A percentile compares a stretch with the other conserved stretches of the same genome.
Evolutionary conservation across 2,888 invertebrate genomes (phyloP).

Genomic region (Griposia aprilina): DNA sequence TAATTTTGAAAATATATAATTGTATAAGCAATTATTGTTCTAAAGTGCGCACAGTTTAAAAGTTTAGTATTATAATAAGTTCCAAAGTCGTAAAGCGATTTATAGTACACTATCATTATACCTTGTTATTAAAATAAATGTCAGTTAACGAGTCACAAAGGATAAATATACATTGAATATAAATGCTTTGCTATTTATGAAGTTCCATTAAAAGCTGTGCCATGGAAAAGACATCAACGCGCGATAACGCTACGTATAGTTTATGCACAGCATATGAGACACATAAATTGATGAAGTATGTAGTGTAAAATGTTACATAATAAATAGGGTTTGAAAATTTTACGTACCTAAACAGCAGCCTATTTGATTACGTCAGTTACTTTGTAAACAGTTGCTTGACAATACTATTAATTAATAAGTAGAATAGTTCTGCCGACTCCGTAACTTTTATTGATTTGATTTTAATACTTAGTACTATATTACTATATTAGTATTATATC

Average conservation of each 20-base stretch:
- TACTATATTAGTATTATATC: no score
- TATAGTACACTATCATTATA: conserved; percentile 68
- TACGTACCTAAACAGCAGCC: background rate
- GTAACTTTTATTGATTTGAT: conserved; percentile 19
- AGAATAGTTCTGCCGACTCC: conserved; percentile 21
- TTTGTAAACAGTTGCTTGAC: conserved; percentile 17
- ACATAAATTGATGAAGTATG: conserved; percentile 1
- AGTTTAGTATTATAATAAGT: conserved; percentile 70
- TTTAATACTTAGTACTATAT: conserved; percentile 4
- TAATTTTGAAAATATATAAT: conserved; percentile 59
- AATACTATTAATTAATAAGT: conserved; percentile 21
- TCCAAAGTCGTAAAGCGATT: conserved; percentile 68
- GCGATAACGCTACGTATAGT: conserved; percentile 32
- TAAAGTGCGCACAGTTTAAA: conserved; percentile 62
- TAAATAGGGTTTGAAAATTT: background rate
- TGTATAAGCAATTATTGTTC: conserved; percentile 56
- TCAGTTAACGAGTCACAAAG: conserved; percentile 72
- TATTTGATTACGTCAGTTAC: conserved; percentile 19
- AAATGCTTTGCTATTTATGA: conserved; percentile 62
- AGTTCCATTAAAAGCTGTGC: conserved; percentile 52
- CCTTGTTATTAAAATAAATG: conserved; percentile 75
- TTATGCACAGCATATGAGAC: background rate
- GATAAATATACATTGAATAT: conserved; percentile 63
- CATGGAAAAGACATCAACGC: conserved; percentile 80
- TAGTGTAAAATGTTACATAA: conserved; percentile 14